Base-by-base conservation (phyloP, 2,797 vertebrate species). In the Aphelocoma californica region DNA sequence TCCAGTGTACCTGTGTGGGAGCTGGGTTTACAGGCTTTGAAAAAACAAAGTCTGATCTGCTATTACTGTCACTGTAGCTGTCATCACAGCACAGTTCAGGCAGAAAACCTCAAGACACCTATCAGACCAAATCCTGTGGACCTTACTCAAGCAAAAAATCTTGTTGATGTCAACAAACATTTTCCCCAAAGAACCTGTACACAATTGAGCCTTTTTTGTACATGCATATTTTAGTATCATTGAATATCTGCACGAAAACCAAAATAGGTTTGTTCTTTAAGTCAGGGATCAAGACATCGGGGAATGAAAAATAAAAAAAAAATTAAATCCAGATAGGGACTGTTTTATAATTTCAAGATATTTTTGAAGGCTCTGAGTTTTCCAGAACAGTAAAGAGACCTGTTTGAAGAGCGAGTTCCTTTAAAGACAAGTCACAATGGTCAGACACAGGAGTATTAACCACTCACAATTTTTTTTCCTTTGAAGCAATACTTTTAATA, bases 121-220 rank as follows among this genome's bases (percentile, higher is more conserved):
- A 93, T 91, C 92, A 87, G 88, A 82, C 71, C 84, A 92, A 89
- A 92, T 94, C 88, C 86, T 87, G 44, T 32, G 90, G 93, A 86
- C 92, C 60, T 89, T 92, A 67, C 74, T 90, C 88, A 88, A 82
- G 90, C 78, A 88, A 88, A 95, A 94, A 87, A 84, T 93, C 86
- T 90, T 94, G 74, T 95, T 85, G 88, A 95, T 96, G 93, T 84
- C 93, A 95, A 96, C 90, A 95, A 93, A 79, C 40, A 70, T 92
- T 88, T 95, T 81, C 81, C 58, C 80, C 24, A 60, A 90, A 93
- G 82, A 86, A 70, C 40, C 13, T 90, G 56, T 50, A 67, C 50
- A 69, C 47, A 73, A n/a, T 0, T 69, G 74, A 94, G 48, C 51
- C 80, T 66, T 80, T 85, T 73, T 80, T 60, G 73, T 77, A n/a